Percentiles rank a stretch among this genome's conserved stretches.
Conservation (phyloP, 1,140 invertebrate species). For the Pogonus chalceus region DNA sequence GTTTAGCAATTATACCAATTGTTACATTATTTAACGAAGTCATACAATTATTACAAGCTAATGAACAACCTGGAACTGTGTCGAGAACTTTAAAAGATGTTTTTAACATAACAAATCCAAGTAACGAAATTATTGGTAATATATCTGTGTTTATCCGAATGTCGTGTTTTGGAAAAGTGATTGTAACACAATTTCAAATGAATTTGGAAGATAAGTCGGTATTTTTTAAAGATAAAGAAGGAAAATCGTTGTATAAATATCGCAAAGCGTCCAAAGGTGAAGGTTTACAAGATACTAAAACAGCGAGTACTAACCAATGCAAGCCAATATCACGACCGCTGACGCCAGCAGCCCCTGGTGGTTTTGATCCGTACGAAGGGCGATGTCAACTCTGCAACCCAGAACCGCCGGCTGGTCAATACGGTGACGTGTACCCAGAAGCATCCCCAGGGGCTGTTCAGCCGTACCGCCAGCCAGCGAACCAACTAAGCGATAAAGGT, state of each 20-base stretch:
- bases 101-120: slow-evolving; percentile 40
- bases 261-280: slow-evolving; percentile 23
- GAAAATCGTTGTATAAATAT: slow-evolving; percentile 31
- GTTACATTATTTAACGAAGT: slow-evolving; percentile 29
- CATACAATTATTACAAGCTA: slow-evolving; percentile 19
- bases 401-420: neutral
- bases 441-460: neutral
- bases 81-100: slow-evolving; percentile 45
- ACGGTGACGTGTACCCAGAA: neutral
- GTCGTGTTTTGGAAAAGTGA: slow-evolving; percentile 53
- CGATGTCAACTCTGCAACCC: neutral
- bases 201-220: slow-evolving; percentile 33
- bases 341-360: neutral
- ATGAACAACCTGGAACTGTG: slow-evolving; percentile 18
- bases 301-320: neutral
- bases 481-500: slow-evolving; percentile 17
- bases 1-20: slow-evolving; percentile 26
- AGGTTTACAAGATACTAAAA: neutral
- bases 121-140: slow-evolving; percentile 39
- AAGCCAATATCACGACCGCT: neutral
- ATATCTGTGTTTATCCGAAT: slow-evolving; percentile 44
- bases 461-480: neutral
- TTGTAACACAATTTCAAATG: slow-evolving; percentile 53
- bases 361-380: neutral
- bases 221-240: slow-evolving; percentile 32